phyloP scores from a whole-genome alignment of 2,797 vertebrate species.

The Chromobotia macracanthus region DNA sequence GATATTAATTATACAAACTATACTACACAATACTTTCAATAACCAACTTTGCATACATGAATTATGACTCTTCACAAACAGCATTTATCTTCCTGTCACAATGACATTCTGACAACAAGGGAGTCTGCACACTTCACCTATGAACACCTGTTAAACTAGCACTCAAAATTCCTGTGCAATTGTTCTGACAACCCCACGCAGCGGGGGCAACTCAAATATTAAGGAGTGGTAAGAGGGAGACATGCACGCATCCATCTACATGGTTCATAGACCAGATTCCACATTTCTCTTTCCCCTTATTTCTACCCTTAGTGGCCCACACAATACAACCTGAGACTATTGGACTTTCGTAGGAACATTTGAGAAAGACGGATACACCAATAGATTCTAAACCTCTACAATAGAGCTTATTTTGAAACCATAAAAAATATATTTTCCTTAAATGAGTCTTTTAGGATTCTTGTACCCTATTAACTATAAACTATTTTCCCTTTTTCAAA shows the following conservation, averaged over 20 bases:
- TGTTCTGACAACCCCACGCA: slow-evolving; percentile 32
- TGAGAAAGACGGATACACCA: too few relatives aligned
- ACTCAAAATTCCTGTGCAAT: slow-evolving; percentile 29
- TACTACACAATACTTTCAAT: neutral
- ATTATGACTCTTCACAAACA: neutral
- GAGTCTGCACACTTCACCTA: slow-evolving; percentile 39
- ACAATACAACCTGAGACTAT: neutral
- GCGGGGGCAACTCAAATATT: slow-evolving; percentile 8
- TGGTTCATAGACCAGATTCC: slow-evolving; percentile 7
- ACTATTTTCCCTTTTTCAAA: too few relatives aligned
- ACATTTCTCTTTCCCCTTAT: neutral
- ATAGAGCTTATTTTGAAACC: too few relatives aligned
- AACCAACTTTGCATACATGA: neutral
- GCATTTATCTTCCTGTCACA: slow-evolving; percentile 11
- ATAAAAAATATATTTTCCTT: neutral
- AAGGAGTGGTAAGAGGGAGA: slow-evolving; percentile 6
- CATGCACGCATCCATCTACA: slow-evolving; percentile 34
- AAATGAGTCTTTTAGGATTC: neutral
- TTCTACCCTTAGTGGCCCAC: neutral
- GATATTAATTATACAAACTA: neutral
- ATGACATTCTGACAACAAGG: slow-evolving; percentile 19
- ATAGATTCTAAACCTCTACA: too few relatives aligned
- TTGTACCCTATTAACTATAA: neutral
- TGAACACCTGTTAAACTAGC: slow-evolving; percentile 46
- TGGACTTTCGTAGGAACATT: neutral